Conservation (phyloP, 2,113 vertebrate genomes). For the Chlorocebus sabaeus region DNA sequence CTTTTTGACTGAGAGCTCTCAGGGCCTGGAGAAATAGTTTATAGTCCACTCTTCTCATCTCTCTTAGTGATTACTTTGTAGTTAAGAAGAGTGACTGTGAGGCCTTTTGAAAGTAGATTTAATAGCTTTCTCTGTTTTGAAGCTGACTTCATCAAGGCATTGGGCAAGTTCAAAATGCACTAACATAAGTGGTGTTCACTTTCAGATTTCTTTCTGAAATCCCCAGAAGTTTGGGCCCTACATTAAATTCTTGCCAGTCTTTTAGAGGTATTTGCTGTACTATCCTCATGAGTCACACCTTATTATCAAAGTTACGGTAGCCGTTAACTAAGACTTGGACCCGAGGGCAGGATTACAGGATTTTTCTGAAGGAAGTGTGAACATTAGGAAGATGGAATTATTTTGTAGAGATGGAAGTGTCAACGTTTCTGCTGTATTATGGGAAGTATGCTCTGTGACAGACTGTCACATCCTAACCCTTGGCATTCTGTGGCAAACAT, state of each 20-base stretch:
- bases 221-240: background rate
- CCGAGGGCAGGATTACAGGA: constrained; percentile 50
- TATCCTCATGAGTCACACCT: background rate
- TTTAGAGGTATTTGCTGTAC: background rate
- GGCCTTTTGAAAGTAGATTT: background rate
- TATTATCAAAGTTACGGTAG: constrained; percentile 50
- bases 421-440: background rate
- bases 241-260: constrained; percentile 18
- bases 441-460: background rate
- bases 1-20: background rate
- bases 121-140: background rate
- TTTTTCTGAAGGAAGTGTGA: constrained; percentile 63
- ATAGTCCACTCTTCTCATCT: background rate
- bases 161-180: background rate
- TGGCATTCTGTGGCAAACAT: background rate
- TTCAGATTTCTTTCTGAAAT: constrained; percentile 23
- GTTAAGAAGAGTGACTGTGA: background rate
- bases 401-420: constrained; percentile 32
- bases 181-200: background rate
- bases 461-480: constrained; percentile 35
- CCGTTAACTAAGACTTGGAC: constrained; percentile 49
- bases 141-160: background rate
- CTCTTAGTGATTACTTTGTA: background rate
- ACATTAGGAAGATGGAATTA: constrained; percentile 63
- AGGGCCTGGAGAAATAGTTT: background rate